Percentiles rank a stretch among this genome's conserved stretches.
phyloP scores from a whole-genome alignment of 2,113 vertebrate genomes.

The Rhinolophus ferrumequinum region DNA sequence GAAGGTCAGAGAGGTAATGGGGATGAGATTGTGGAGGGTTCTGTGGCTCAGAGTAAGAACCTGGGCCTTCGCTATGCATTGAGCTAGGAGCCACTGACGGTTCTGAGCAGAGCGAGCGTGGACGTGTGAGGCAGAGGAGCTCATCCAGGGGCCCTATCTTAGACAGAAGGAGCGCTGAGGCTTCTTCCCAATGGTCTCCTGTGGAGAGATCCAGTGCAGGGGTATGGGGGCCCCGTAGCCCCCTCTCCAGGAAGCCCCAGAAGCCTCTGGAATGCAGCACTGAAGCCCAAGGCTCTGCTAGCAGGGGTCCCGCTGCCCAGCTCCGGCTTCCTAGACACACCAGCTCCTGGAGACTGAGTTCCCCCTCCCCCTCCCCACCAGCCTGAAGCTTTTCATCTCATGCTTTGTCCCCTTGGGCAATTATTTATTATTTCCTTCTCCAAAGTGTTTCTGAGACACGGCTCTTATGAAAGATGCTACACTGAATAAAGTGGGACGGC shows the following conservation, averaged over 20 bases:
- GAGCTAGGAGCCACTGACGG: rapidly evolving
- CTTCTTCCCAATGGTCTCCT: neutral
- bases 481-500: conserved; percentile 54
- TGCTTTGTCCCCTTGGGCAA: conserved; percentile 60
- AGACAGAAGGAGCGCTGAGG: neutral
- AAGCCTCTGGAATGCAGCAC: neutral
- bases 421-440: conserved; percentile 77
- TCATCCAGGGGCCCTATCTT: neutral
- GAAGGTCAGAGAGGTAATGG: neutral
- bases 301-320: neutral
- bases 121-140: neutral
- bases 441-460: conserved; percentile 71
- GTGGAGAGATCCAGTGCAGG: neutral
- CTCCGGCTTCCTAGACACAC: neutral
- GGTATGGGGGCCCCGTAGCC: neutral
- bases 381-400: conserved; percentile 59
- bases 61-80: too few relatives aligned
- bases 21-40: rapidly evolving
- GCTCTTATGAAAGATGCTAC: conserved; percentile 72
- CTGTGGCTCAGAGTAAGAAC: neutral
- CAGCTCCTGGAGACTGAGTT: neutral
- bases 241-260: neutral
- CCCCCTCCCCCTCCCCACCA: neutral
- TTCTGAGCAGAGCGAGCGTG: rapidly evolving
- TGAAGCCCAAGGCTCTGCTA: neutral